Conservation (phyloP, 2,888 invertebrate species). For the Eretmocerus hayati region DNA sequence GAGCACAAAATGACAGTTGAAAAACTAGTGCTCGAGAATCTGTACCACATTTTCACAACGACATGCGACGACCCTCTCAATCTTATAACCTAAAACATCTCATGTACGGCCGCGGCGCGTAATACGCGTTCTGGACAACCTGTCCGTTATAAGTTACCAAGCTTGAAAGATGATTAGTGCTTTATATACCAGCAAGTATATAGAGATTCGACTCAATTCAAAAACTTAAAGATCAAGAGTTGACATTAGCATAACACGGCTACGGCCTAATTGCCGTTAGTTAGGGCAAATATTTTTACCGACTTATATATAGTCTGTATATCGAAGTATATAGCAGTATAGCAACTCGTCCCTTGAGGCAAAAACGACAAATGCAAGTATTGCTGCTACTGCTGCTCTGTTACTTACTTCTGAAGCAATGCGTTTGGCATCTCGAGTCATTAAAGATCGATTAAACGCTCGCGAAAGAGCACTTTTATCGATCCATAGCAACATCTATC, state of each 20-base stretch:
- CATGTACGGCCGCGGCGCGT: neutral
- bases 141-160: neutral
- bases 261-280: slow-evolving; percentile 31
- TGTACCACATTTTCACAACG: no score
- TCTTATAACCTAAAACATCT: no score
- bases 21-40: no score
- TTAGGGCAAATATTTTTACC: neutral
- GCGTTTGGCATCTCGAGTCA: slow-evolving; percentile 4
- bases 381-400: no score
- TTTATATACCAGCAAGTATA: no score
- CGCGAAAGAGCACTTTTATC: neutral
- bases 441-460: slow-evolving; percentile 19
- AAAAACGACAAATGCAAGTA: neutral
- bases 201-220: no score
- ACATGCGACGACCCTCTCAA: no score
- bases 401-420: no score
- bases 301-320: neutral
- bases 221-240: no score
- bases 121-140: neutral
- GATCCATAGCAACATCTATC: neutral
- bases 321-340: neutral
- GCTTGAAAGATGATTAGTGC: slow-evolving; percentile 15
- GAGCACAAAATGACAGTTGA: no score
- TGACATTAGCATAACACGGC: slow-evolving; percentile 35
- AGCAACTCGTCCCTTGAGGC: neutral